These are phyloP conservation scores for Trachythela sp. DNA, from an alignment of 64 coral and sea anemone genomes.

Conservation along the genomic window DNA sequence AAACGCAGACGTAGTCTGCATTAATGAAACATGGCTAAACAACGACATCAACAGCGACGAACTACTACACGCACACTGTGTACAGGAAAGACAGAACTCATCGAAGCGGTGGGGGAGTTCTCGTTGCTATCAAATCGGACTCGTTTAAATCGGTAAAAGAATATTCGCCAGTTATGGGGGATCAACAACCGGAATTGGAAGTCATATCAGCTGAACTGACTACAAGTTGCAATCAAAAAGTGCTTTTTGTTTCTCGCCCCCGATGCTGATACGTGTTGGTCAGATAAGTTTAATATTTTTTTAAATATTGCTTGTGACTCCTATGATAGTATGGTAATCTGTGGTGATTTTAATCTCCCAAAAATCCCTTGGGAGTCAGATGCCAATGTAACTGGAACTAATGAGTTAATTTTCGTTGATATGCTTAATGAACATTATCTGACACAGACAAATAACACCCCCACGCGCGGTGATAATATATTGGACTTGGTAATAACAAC, in stretches of 20 bases:
- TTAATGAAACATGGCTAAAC: constrained; percentile 48
- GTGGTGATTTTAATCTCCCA: background rate
- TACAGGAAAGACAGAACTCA: constrained; percentile 43
- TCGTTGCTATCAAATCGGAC: background rate
- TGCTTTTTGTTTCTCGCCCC: background rate
- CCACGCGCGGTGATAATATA: background rate
- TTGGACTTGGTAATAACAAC: background rate
- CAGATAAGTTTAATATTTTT: background rate
- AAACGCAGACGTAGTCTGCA: constrained; percentile 40
- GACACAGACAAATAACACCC: background rate
- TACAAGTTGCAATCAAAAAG: background rate
- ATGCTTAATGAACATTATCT: background rate
- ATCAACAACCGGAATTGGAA: background rate
- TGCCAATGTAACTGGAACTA: background rate
- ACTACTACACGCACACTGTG: constrained; percentile 45
- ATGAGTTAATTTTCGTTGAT: background rate
- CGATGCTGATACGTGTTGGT: background rate
- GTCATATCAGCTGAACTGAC: background rate
- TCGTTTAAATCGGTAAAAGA: background rate
- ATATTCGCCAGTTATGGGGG: background rate
- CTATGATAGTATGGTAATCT: background rate
- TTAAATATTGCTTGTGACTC: background rate
- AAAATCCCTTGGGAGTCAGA: background rate
- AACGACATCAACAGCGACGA: constrained; percentile 25
- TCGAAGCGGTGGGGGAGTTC: constrained; percentile 16